Percentiles rank a stretch among this genome's conserved stretches.
These are phyloP conservation scores for Myripristis jacobus DNA, from an alignment of 2,797 vertebrate genomes.

Conservation along the genomic window DNA sequence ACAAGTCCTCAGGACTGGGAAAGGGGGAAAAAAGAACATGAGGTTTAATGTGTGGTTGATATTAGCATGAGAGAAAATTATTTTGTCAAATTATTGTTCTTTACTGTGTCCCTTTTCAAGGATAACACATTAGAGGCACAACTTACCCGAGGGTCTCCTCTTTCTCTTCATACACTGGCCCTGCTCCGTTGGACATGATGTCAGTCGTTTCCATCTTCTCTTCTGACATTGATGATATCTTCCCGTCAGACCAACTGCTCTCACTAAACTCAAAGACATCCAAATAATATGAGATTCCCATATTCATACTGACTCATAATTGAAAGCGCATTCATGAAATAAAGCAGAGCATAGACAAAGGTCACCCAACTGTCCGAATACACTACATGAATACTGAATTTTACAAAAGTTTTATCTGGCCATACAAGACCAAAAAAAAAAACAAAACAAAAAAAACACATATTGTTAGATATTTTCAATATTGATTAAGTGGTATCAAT, in stretches of 20 bases:
- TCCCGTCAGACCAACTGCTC: conserved; percentile 2
- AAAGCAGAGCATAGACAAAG: neutral
- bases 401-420: too few relatives aligned
- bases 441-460: neutral
- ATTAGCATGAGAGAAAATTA: neutral
- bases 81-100: neutral
- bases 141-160: conserved; percentile 69
- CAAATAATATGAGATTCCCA: neutral
- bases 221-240: conserved; percentile 34
- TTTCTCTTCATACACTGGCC: conserved; percentile 61
- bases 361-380: too few relatives aligned
- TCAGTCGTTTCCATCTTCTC: conserved; percentile 71
- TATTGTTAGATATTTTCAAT: neutral
- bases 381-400: neutral
- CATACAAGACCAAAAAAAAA: too few relatives aligned
- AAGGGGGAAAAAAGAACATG: neutral
- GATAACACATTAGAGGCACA: neutral
- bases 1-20: conserved; percentile 90
- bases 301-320: neutral
- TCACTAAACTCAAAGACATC: neutral
- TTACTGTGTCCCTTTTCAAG: neutral
- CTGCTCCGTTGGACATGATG: conserved; percentile 63
- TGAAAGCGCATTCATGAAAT: neutral
- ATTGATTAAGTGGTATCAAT: neutral
- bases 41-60: neutral